A percentile compares a stretch with the other conserved stretches of the same genome.
Conservation (phyloP, 2,797 vertebrate species). For the Hozukius guyotensis region DNA sequence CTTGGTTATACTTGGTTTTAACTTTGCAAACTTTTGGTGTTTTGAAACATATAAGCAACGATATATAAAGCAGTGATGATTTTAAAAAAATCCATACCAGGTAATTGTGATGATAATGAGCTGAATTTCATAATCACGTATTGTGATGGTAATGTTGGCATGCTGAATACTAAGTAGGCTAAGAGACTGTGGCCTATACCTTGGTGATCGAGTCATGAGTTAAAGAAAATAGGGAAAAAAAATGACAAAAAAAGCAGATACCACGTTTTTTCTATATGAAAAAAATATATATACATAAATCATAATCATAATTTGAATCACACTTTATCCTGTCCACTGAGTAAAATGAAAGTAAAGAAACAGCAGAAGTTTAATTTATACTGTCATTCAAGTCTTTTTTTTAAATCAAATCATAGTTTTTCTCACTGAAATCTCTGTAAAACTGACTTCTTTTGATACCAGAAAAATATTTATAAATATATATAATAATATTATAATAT, state of each 20-base stretch:
- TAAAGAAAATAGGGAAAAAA: neutral
- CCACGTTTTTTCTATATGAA: neutral
- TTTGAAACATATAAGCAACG: neutral
- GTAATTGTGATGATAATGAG: conserved; percentile 82
- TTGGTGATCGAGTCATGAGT: conserved; percentile 21
- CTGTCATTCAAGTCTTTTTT: neutral
- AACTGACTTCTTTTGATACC: neutral
- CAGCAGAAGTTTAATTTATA: neutral
- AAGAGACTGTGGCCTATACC: conserved; percentile 44
- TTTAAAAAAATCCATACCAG: conserved; percentile 62
- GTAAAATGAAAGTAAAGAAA: neutral
- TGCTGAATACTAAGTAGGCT: conserved; percentile 68
- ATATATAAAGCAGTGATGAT: conserved; percentile 32
- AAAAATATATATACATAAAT: neutral
- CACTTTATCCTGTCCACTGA: neutral
- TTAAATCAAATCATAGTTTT: neutral
- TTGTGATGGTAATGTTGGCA: conserved; percentile 77
- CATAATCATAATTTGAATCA: neutral
- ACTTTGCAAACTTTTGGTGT: neutral
- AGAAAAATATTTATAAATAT: neutral
- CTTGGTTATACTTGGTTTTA: neutral
- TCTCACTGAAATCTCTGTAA: neutral
- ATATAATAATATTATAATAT: too few species aligned
- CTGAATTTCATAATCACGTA: conserved; percentile 76
- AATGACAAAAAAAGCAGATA: neutral